Conservation (phyloP, 1,140 invertebrate genomes). For the Nylanderia fulva region DNA sequence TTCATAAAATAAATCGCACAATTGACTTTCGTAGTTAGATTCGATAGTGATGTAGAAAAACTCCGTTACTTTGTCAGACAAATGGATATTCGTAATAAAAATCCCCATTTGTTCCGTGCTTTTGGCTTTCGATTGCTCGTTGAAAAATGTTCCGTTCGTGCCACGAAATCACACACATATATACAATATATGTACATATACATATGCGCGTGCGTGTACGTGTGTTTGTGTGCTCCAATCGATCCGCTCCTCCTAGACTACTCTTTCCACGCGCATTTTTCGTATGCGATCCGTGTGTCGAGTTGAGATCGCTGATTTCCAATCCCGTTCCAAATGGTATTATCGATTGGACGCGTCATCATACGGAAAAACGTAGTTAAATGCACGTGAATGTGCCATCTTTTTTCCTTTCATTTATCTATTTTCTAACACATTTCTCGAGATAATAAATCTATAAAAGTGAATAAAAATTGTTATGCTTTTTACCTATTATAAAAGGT, state of each 20-base stretch:
- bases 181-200: neutral
- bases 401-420: slow-evolving; percentile 2
- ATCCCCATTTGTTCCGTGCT: slow-evolving; percentile 51
- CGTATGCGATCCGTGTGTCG: slow-evolving; percentile 44
- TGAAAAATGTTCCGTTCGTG: slow-evolving; percentile 56
- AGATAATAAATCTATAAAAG: neutral
- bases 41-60: slow-evolving; percentile 17
- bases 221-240: neutral
- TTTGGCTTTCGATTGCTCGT: slow-evolving; percentile 44
- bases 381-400: neutral
- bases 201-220: no score
- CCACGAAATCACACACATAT: slow-evolving; percentile 35
- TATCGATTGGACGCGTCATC: slow-evolving; percentile 38
- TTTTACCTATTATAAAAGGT: neutral
- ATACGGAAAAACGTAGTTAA: slow-evolving; percentile 25
- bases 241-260: slow-evolving; percentile 12
- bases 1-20: slow-evolving; percentile 29
- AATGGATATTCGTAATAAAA: slow-evolving; percentile 58
- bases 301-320: slow-evolving; percentile 36
- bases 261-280: slow-evolving; percentile 20
- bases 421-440: neutral
- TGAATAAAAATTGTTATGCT: neutral
- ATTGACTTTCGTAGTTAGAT: slow-evolving; percentile 20
- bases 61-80: slow-evolving; percentile 47
- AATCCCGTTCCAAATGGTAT: slow-evolving; percentile 31